Evolutionary conservation across 2,797 vertebrate species (phyloP).

Genomic region (Buceros bicornis): DNA sequence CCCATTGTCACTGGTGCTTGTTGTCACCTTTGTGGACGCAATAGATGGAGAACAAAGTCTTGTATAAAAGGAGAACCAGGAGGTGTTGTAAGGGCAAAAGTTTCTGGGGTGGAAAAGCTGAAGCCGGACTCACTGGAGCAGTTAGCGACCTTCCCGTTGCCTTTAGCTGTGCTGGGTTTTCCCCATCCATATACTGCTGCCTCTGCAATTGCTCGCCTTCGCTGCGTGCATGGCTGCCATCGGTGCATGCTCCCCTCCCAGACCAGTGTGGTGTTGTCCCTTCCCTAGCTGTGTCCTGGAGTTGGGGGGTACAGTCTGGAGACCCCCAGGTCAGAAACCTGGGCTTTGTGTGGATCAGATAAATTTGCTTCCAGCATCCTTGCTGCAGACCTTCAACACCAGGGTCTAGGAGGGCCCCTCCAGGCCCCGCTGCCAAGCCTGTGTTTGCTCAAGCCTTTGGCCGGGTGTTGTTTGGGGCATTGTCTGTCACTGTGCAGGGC

Average conservation of each 20-base stretch:
- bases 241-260: neutral
- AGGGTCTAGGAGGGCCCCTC: neutral
- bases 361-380: neutral
- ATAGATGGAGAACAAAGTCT: neutral
- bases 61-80: neutral
- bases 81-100: neutral
- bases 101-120: neutral
- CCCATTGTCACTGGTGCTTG: accelerated
- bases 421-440: neutral
- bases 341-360: neutral
- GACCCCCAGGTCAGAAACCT: neutral
- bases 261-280: neutral
- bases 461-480: neutral
- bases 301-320: neutral
- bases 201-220: too few relatives aligned
- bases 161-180: neutral
- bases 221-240: accelerated
- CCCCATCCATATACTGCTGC: accelerated
- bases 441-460: neutral
- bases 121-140: neutral
- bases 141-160: neutral
- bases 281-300: neutral
- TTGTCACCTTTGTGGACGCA: neutral
- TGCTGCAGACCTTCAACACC: neutral
- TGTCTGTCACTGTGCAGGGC: accelerated